Percentiles rank a stretch among this genome's conserved stretches.
phyloP scores from a whole-genome alignment of 2,888 invertebrate genomes.

The Limnephilus lunatus region DNA sequence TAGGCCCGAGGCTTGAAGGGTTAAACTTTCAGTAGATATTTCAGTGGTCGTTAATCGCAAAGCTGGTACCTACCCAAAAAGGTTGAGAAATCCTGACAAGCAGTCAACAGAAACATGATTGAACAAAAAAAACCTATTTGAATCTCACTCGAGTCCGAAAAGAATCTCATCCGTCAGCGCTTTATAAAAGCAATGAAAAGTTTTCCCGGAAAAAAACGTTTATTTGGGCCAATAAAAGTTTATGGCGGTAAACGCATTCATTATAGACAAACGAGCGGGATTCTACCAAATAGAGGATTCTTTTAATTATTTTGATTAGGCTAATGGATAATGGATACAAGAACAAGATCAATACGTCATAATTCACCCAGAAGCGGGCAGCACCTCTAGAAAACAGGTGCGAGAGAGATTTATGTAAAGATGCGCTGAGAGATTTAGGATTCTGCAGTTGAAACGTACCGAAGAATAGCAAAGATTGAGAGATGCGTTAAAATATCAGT shows the following conservation, averaged over 20 bases:
- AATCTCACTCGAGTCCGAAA: neutral
- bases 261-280: constrained; percentile 39
- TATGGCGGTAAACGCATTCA: constrained; percentile 36
- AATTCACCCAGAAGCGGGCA: neutral
- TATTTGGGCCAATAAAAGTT: constrained; percentile 36
- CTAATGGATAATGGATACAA: neutral
- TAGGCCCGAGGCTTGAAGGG: no score
- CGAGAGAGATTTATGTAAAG: neutral
- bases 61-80: neutral
- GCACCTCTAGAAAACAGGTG: neutral
- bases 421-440: neutral
- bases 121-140: neutral
- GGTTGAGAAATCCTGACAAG: neutral
- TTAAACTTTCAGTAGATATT: neutral
- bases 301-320: constrained; percentile 12
- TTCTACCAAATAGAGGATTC: neutral
- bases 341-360: neutral
- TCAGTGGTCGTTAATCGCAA: neutral
- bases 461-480: neutral
- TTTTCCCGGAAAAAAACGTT: constrained; percentile 20
- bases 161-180: neutral
- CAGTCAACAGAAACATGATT: neutral
- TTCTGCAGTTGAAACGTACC: neutral
- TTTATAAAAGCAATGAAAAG: constrained; percentile 22
- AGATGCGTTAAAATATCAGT: neutral